Base-by-base conservation (phyloP, 2,797 vertebrate genomes). In the Thamnophis elegans region DNA sequence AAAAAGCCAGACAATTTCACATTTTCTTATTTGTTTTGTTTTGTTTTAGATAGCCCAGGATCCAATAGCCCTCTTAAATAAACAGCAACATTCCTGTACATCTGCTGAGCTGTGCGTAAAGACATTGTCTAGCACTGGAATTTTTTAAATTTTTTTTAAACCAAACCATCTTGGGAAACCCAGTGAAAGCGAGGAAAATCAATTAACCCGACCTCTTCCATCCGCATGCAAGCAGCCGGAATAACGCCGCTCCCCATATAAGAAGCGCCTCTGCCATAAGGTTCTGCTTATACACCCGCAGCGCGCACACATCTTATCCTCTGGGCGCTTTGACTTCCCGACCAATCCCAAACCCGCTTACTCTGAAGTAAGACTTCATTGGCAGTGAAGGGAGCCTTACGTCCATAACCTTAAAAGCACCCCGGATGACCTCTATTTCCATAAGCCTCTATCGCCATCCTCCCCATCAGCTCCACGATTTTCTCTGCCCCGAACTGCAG, bases 51-150 rank as follows among this genome's bases (percentile, higher is more conserved):
- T 73, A 73, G 36, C 68, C 68, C 68, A 73, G 9, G 9, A 47
- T 25, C 18, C 73, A 82, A 25, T 42, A 47, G 4, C 20, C 36
- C 20, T 25, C 25, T 82, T 54, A 73, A 58, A 87, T 20, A 18
- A 87, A 56, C n/a, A n/a, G 54, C 65, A 92, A 89, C 89, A 42
- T 92, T 92, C 94, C 94, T 65, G 73, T 68, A 73, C 36, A 85
- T 92, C 51, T 91, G 90, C 90, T 58, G 89, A 0, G 65, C 93
- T 87, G 90, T 78, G 86, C 4, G 89, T 22, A 56, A 91, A 56
- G 65, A 42, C 47, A 59, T 0, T 32, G 5, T 25, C 28, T 82
- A 25, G 18, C 36, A 47, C 42, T 82, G 42, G 73, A 82, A 82
- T 82, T 78, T 12, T 12, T 7, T 54, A 54, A 12, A 54, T 2